Percentiles rank a stretch among this genome's conserved stretches.
Evolutionary conservation across 2,888 invertebrate species (phyloP).

Genomic region (Operophtera brumata): DNA sequence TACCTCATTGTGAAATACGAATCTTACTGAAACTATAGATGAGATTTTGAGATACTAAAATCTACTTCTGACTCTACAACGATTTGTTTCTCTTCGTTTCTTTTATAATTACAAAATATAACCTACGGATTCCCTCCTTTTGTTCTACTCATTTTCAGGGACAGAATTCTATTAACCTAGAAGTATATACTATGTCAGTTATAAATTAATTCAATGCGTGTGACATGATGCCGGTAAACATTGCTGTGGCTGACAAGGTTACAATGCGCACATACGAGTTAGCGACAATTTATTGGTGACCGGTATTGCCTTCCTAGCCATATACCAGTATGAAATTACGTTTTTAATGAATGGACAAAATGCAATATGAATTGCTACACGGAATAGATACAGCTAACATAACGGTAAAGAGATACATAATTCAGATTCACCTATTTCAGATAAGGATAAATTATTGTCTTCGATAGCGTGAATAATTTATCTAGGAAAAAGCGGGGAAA

Average conservation of each 20-base stretch:
- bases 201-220: conserved; percentile 27
- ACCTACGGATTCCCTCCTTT: conserved; percentile 7
- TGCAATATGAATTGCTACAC: background rate
- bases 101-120: background rate
- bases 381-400: background rate
- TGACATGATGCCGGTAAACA: conserved; percentile 22
- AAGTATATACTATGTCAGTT: conserved; percentile 3
- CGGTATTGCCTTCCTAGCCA: conserved; percentile 17
- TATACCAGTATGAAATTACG: conserved; percentile 13
- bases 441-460: conserved; percentile 4
- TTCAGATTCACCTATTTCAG: background rate
- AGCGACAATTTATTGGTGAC: conserved; percentile 23
- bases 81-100: too few species aligned
- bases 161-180: conserved; percentile 3
- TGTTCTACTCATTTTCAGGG: background rate
- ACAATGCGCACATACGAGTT: conserved; percentile 4
- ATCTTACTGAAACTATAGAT: too few species aligned
- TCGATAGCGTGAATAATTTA: conserved; percentile 11
- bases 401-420: background rate
- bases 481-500: conserved; percentile 8
- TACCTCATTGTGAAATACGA: too few species aligned
- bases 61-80: too few species aligned
- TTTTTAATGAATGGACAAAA: background rate
- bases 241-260: conserved; percentile 30
- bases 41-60: too few species aligned